A percentile compares a stretch with the other conserved stretches of the same genome.
phyloP scores from a whole-genome alignment of 2,888 invertebrate genomes.

The Onthophagus sagittarius region DNA sequence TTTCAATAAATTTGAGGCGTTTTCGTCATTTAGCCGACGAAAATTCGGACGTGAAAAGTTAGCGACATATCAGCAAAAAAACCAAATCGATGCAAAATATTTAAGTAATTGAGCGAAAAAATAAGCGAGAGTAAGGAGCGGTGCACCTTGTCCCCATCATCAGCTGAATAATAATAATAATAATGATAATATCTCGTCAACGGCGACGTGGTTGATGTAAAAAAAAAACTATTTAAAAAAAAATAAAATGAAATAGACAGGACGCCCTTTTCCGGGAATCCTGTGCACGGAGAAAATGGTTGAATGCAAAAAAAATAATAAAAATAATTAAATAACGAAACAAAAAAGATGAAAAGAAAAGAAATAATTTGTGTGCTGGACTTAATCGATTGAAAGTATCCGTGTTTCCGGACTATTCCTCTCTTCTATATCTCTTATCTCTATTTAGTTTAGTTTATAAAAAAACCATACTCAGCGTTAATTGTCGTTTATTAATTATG shows the following conservation, averaged over 20 bases:
- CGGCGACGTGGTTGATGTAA: neutral
- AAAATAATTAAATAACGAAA: slow-evolving; percentile 33
- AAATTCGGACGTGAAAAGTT: slow-evolving; percentile 18
- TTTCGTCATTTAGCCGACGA: neutral
- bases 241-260: neutral
- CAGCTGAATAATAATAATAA: slow-evolving; percentile 31
- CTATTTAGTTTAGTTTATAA: slow-evolving; percentile 36
- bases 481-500: slow-evolving; percentile 41
- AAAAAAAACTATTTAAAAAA: neutral
- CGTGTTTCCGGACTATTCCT: slow-evolving; percentile 35
- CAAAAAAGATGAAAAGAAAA: slow-evolving; percentile 42
- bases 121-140: slow-evolving; percentile 15
- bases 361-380: slow-evolving; percentile 27
- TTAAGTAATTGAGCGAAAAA: slow-evolving; percentile 4
- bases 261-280: slow-evolving; percentile 3
- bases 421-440: slow-evolving; percentile 8
- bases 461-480: slow-evolving; percentile 34
- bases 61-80: slow-evolving; percentile 46
- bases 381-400: slow-evolving; percentile 42
- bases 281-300: no score
- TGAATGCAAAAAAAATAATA: no score
- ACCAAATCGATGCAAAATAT: slow-evolving; percentile 18
- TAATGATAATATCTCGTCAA: slow-evolving; percentile 1
- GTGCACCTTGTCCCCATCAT: slow-evolving; percentile 26
- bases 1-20: neutral